Base-by-base conservation (phyloP, 2,888 invertebrate genomes). In the Congeria kusceri region DNA sequence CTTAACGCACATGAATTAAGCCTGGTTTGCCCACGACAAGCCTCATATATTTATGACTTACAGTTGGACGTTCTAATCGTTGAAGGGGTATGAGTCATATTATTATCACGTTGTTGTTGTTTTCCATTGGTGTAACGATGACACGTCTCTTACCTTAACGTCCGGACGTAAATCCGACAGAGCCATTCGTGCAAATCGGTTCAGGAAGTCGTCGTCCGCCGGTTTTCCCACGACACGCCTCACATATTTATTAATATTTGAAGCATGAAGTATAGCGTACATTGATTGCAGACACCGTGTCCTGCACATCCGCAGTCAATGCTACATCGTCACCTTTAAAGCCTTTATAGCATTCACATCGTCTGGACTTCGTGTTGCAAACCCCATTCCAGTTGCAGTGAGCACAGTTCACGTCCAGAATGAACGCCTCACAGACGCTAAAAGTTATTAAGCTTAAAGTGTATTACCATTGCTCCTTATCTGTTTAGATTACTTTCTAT, bases 171-270 rank as follows among this genome's bases (percentile, higher is more conserved):
- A 79, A 3, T 59, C 72, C 9, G 69, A 63, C 32, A 86, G 83
- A 1, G 87, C 81, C 39, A 86, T 28, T 15, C 29, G 44, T 11
- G 90, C 90, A 73, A 89, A 87, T 27, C 85, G 59, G 56, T 49
- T 74, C 32, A 90, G 68, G 66, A 81, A 90, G 58, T 87, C 74
- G 66, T 90, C 87, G 62, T 88, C 87, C 23, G 89, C 89, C 9
- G 85, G n/a, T n/a, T n/a, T n/a, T n/a, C n/a, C n/a, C n/a, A n/a
- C n/a, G n/a, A n/a, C n/a, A n/a, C n/a, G n/a, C n/a, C n/a, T n/a
- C n/a, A n/a, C n/a, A n/a, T n/a, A n/a, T n/a, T n/a, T n/a, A n/a
- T n/a, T n/a, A n/a, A n/a, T n/a, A n/a, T n/a, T n/a, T n/a, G n/a
- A n/a, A n/a, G n/a, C n/a, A n/a, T n/a, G n/a, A 39, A 39, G 39